Conservation (phyloP, 2,797 vertebrate species). For the Chrosomus eos region DNA sequence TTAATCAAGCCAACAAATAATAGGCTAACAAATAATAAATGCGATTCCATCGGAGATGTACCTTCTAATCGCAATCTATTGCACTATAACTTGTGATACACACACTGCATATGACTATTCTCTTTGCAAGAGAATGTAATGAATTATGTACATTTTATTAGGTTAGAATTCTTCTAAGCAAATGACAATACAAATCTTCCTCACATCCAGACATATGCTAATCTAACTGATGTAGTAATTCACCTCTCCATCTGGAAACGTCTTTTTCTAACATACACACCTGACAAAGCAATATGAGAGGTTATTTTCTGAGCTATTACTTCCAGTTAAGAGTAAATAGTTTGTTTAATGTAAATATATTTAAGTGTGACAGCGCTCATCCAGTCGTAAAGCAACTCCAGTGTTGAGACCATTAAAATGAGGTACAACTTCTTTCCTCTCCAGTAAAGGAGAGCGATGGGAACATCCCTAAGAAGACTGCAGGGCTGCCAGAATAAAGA, state of each 20-base stretch:
- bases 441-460: slow-evolving; percentile 36
- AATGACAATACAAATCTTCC: slow-evolving; percentile 43
- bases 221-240: slow-evolving; percentile 44
- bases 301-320: slow-evolving; percentile 52
- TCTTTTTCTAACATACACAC: slow-evolving; percentile 47
- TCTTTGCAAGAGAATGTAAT: slow-evolving; percentile 40
- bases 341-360: slow-evolving; percentile 54
- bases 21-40: slow-evolving; percentile 17
- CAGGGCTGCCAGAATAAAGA: slow-evolving; percentile 50
- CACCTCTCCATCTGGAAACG: slow-evolving; percentile 27
- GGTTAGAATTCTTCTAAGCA: slow-evolving; percentile 42
- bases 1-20: slow-evolving; percentile 23
- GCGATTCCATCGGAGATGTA: slow-evolving; percentile 23
- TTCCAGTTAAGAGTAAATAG: slow-evolving; percentile 58
- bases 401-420: slow-evolving; percentile 59
- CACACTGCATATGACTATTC: slow-evolving; percentile 43
- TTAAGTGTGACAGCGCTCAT: slow-evolving; percentile 49
- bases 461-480: slow-evolving; percentile 49
- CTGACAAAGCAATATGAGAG: slow-evolving; percentile 43
- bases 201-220: slow-evolving; percentile 41
- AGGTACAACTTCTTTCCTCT: slow-evolving; percentile 52
- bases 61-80: slow-evolving; percentile 55
- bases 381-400: slow-evolving; percentile 53
- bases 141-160: slow-evolving; percentile 55
- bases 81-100: slow-evolving; percentile 51